Base-by-base conservation (phyloP, 37 sponge, comb jelly and placozoan species). In the Aplysina aerophoba region DNA sequence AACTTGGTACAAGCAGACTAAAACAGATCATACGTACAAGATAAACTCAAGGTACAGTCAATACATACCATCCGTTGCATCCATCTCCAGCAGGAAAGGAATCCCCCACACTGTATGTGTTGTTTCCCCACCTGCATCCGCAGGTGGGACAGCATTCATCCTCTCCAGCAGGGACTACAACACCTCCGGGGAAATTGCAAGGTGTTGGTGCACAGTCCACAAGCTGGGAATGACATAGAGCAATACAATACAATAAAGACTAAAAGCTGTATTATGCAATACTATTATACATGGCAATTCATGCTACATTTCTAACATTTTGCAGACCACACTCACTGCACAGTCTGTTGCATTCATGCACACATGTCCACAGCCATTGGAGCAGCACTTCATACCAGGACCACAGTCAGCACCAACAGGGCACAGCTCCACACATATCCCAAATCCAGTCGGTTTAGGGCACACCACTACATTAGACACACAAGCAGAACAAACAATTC, bases 351-450 rank as follows among this genome's bases (percentile, higher is more conserved):
- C 53, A 19, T 17, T 75, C 13, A 54, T 75, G 25, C 78, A 75
- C 78, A 40, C 50, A 41, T 75, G 78, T 36, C 78, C 81, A 81
- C 81, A 81, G 56, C 59, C 81, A 81, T 81, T 60, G 36, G 81
- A 60, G 35, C 81, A 81, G 81, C 81, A 81, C 81, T 81, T 81
- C 61, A 58, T 1, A 13, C 61, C 62, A 17, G 17, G 22, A 19
- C 25, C 20, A 81, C 81, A 81, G 0, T 55, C 20, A 55, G 17
- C 60, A 57, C 55, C 81, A 81, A 19, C 12, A 35, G 22, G 28
- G 15, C 81, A 81, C 8, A 60, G 21, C 38, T 81, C 81, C 54
- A 40, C 81, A 75, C 78, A 75, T 24, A 75, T 24, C n/a, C 78
- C 78, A 25, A 71, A 71, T 44, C 50, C 50, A 11, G 50, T 44